phyloP scores from a whole-genome alignment of 2,113 vertebrate genomes.

The Brachypteracias leptosomus region DNA sequence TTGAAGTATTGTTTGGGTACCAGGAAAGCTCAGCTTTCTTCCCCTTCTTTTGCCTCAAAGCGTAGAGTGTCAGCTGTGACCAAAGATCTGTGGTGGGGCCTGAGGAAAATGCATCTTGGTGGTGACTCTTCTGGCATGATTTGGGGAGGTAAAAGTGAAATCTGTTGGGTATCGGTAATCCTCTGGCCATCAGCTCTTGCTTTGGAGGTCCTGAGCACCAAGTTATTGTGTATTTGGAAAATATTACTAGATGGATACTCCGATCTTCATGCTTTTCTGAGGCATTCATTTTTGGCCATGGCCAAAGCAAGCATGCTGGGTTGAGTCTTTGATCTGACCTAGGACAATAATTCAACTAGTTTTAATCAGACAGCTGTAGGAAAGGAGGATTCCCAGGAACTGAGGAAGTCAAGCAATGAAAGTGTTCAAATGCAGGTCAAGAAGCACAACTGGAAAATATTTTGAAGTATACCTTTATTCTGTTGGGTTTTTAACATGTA shows the following conservation, averaged over 20 bases:
- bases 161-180: not conserved
- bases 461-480: not conserved
- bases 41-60: not conserved
- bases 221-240: not conserved
- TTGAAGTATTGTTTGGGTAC: not conserved
- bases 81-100: not conserved
- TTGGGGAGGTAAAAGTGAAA: not conserved
- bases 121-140: not conserved
- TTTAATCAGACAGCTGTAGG: not conserved
- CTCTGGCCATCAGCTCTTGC: not conserved
- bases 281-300: not conserved
- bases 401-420: not conserved
- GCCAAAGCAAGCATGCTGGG: not conserved
- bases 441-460: not conserved
- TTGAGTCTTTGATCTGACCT: not conserved
- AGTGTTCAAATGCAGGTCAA: not conserved
- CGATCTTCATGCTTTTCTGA: fast-evolving
- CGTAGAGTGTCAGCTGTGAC: not conserved
- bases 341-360: not conserved
- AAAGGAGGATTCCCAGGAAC: not conserved
- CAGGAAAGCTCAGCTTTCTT: not conserved
- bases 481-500: not conserved
- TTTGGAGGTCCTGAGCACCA: not conserved
- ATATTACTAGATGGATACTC: fast-evolving
- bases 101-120: not conserved